Evolutionary conservation across 2,113 vertebrate species (phyloP).

Genomic region (Clarias batrachus): DNA sequence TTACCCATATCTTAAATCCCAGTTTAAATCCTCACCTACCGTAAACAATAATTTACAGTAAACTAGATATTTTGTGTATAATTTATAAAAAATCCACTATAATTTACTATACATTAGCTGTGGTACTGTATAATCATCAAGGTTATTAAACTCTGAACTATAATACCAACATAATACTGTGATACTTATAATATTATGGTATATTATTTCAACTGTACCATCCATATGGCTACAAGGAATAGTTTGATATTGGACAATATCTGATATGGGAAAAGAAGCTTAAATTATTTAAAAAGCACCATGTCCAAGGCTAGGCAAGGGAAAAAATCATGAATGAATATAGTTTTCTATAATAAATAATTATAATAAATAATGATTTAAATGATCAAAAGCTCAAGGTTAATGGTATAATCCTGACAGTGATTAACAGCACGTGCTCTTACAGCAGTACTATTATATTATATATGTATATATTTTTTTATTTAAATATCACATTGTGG

Average conservation of each 20-base stretch:
- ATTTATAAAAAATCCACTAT: background rate
- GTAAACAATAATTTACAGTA: conserved; percentile 10
- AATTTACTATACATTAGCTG: conserved; percentile 2
- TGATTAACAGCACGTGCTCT: background rate
- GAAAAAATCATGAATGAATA: background rate
- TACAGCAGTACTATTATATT: background rate
- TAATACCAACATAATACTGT: background rate
- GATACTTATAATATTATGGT: background rate
- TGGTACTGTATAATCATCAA: background rate
- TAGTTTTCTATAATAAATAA: background rate
- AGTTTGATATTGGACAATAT: background rate
- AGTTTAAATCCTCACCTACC: background rate
- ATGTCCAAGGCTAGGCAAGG: background rate
- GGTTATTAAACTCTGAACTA: background rate
- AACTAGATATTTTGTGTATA: background rate
- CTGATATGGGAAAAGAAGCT: background rate
- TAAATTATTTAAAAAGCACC: background rate
- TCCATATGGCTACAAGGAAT: background rate
- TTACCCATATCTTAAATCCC: background rate
- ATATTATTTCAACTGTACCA: background rate
- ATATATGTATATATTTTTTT: background rate
- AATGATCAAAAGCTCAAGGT: background rate
- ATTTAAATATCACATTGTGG: background rate
- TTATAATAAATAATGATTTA: too few relatives aligned
- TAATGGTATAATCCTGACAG: background rate